Base-by-base conservation (phyloP, 2,113 vertebrate genomes). In the Pipra filicauda region DNA sequence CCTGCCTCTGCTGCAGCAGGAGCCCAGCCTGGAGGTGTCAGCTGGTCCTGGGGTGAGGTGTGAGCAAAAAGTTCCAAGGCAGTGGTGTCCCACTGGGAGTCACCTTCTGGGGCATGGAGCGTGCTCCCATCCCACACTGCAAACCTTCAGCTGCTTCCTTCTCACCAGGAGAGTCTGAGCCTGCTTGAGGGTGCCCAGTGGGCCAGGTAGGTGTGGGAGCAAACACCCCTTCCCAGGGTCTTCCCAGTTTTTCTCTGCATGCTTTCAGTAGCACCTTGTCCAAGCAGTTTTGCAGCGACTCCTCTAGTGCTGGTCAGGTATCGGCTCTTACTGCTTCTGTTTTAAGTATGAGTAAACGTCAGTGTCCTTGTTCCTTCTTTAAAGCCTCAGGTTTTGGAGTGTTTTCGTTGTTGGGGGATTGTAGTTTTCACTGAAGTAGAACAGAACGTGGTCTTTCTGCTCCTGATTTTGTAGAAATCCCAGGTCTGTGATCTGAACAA, bases 121-220 rank as follows among this genome's bases (percentile, higher is more conserved):
- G 9, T 74, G n/a, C 19, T 11, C 30, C 35, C 33, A 20, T 1
- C 5, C 13, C 8, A 10, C 14, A 3, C 33, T 2, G 5, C 52
- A 59, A 62, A 15, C 12, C 5, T 1, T n/a, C 2, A 1, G 28
- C n/a, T 83, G 48, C 70, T 76, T 83, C 49, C 59, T 57, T 44
- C 64, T 91, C 19, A 12, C 37, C 28, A 8, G 19, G 21, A 65
- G 37, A 28, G 33, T 35, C 49, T 41, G n/a, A 86, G 55, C 26
- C 1, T 16, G 44, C 27, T 70, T 0, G 0, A 27, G 69, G 17
- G 17, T 72, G 46, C n/a, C 28, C 1, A 5, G n/a, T 1, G 1
- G 26, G 21, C 39, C 16, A 20, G 78, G 48, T 52, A 48, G 46
- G 44, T 4, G 4, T 71, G 57, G 65, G 48, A 72, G 48, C 61